Evolutionary conservation across 2,888 invertebrate species (phyloP), one percentile per base, ranked within the genome.

Genomic region (Epirrhoe tristata): DNA sequence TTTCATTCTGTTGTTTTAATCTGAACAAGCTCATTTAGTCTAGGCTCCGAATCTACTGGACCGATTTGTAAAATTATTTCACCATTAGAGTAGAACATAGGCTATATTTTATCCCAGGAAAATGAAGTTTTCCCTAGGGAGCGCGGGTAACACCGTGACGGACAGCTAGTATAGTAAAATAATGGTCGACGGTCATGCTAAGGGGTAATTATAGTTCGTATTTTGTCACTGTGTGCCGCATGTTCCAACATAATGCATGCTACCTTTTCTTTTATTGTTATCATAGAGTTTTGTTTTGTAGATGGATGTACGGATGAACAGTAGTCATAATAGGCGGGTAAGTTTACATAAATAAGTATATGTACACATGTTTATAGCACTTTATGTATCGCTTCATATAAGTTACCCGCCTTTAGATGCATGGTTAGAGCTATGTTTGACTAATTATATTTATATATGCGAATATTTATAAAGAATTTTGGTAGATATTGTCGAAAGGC

Each of bases 261-360:
- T 53, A 58, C 43, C 55, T 55, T 72, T 73, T 69, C 67, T 64
- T 73, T 72, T 74, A 70, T 61, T 70, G 66, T 75, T 70, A 74
- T 66, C 71, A 91, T 90, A 86, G 85, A 90, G 89, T 92, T 88
- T 93, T 93, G 89, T 86, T 93, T 94, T 93, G 91, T 94, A 94
- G 94, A 94, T 94, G 93, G 94, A 94, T 93, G 93, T 88, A 81
- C 91, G 94, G 89, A 90, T 91, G 91, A 93, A 90, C 93, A 93
- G 86, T 94, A 93, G 89, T 91, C 93, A 93, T 89, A 92, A 86
- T 93, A 94, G 94, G 91, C 92, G 94, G 94, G 94, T 94, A 87
- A 94, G 94, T 94, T 83, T 77, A 81, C 81, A 79, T 43, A 54
- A 57, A 74, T 70, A 82, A 85, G 80, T 86, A 78, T 84, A 76